Base-by-base conservation (phyloP, 2,888 invertebrate species). In the Drosophila fungiperda region DNA sequence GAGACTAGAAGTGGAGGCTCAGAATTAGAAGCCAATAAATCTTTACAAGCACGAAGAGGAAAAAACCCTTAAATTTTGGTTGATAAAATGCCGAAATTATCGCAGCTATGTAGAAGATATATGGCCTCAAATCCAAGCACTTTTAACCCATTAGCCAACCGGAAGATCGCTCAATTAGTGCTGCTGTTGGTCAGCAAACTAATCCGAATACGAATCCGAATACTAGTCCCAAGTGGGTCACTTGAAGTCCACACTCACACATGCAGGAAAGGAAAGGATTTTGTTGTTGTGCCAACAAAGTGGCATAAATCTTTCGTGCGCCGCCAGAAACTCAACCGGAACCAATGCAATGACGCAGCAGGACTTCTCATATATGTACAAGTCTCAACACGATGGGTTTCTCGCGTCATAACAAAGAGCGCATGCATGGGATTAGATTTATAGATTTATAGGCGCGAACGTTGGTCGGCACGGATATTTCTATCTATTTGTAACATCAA, bases 161-260 rank as follows among this genome's bases (percentile, higher is more conserved):
- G 91, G 92, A 92, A 89, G 91, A 91, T 88, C 86, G 81, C 81
- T 87, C 91, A 92, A 92, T 92, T 91, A 92, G 90, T 85, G 76
- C 77, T 71, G 72, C 75, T 78, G 79, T 53, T 76, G 88, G 83
- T 81, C 85, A 83, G 66, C 70, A 32, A 35, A 29, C 33, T 40
- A 33, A 70, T 71, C 40, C 57, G 54, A 49, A 49, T 49, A 29
- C 33, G 55, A 26, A 62, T 62, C 42, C 57, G 54, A 45, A 45
- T 2, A 45, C 45, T 23, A 68, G 75, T 85, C 87, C 87, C 87
- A 90, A 90, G 91, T 90, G 87, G 91, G 90, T 90, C 89, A 90
- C 78, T 78, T 69, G 72, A 67, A 60, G 64, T 63, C 58, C 61
- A 68, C 36, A 68, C 57, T 23, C 20, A 59, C 32, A 40, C 42